These are phyloP conservation scores for Microvelia longipes DNA, from an alignment of 1,140 invertebrate genomes.

Conservation along the genomic window DNA sequence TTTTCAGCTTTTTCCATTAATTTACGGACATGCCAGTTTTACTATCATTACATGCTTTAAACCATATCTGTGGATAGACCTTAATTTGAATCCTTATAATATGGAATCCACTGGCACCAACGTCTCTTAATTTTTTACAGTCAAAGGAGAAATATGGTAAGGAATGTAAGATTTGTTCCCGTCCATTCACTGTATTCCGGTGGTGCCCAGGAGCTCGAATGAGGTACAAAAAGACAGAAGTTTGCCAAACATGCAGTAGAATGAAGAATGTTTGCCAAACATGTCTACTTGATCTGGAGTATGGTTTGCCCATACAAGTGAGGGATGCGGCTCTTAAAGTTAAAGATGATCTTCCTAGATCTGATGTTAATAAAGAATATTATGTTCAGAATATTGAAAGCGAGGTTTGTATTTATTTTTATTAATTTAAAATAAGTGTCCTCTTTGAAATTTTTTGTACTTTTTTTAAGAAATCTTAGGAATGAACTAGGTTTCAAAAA, in stretches of 20 bases:
- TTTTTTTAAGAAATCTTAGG: no score
- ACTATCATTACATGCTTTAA: no score
- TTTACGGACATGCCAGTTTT: no score
- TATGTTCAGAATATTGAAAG: constrained; percentile 91
- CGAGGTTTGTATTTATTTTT: constrained; percentile 36
- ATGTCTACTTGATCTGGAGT: constrained; percentile 93
- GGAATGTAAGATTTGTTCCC: constrained; percentile 96
- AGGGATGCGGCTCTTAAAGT: constrained; percentile 89
- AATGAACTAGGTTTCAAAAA: no score
- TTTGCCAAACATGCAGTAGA: constrained; percentile 97
- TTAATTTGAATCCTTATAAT: no score
- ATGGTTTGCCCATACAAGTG: constrained; percentile 87
- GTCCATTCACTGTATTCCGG: constrained; percentile 96
- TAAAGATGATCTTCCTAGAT: constrained; percentile 86
- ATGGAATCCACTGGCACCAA: no score
- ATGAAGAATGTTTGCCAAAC: constrained; percentile 99
- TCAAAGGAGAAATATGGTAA: constrained; percentile 97
- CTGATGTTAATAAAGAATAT: constrained; percentile 98
- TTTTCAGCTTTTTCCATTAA: no score
- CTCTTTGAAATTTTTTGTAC: no score
- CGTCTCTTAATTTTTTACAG: constrained; percentile 38
- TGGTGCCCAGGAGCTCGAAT: constrained; percentile 96
- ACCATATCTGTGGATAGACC: no score
- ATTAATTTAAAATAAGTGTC: no score
- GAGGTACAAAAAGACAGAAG: constrained; percentile 99